Evolutionary conservation across 2,888 invertebrate species (phyloP).

Genomic region (Brenthis hecate): DNA sequence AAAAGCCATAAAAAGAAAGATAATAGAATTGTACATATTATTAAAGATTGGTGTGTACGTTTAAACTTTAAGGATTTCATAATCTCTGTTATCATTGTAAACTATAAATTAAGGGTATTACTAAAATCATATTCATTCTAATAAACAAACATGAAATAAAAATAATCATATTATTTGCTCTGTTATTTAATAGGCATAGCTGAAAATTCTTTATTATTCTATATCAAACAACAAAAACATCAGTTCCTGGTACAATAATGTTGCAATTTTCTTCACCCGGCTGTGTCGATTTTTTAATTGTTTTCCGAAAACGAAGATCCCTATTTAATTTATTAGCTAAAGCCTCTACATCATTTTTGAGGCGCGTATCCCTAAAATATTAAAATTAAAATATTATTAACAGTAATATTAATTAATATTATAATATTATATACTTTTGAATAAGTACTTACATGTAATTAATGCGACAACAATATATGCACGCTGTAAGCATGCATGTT

Average conservation of each 20-base stretch:
- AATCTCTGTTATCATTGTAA: no score
- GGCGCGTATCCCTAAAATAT: constrained; percentile 56
- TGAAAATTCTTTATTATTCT: background rate
- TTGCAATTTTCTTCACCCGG: constrained; percentile 59
- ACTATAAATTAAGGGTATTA: no score
- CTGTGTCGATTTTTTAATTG: constrained; percentile 32
- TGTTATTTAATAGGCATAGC: background rate
- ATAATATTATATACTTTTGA: background rate
- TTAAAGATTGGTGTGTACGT: no score
- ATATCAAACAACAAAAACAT: constrained; percentile 58
- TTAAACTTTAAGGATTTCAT: no score
- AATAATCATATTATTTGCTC: background rate
- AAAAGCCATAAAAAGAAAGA: no score
- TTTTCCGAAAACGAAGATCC: constrained; percentile 49
- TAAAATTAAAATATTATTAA: background rate
- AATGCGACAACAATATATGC: constrained; percentile 66
- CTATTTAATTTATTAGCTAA: constrained; percentile 57
- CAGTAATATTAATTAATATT: background rate
- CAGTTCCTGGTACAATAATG: constrained; percentile 60
- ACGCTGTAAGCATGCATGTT: constrained; percentile 55
- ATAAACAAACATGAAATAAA: background rate
- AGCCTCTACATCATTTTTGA: constrained; percentile 56
- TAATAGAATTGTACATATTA: no score
- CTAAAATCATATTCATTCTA: no score
- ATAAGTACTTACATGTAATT: constrained; percentile 56